Evolutionary conservation across 2,888 invertebrate species (phyloP).

Genomic region (Trilocha varians): DNA sequence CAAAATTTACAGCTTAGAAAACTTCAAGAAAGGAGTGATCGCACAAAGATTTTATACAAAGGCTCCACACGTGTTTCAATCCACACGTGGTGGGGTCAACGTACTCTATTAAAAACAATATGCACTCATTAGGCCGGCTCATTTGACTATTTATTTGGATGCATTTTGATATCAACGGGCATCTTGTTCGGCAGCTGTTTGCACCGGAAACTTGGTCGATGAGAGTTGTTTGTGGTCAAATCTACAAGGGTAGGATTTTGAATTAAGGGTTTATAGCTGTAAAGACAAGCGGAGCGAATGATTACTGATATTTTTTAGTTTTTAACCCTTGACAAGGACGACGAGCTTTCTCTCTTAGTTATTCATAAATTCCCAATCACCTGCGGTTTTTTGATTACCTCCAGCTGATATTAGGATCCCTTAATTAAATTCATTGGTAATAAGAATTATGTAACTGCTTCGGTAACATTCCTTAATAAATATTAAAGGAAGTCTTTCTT

Average conservation of each 20-base stretch:
- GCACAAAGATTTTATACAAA: slow-evolving; percentile 52
- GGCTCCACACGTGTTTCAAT: slow-evolving; percentile 48
- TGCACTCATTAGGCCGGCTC: slow-evolving; percentile 29
- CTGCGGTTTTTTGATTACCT: too few relatives aligned
- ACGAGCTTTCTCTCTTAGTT: too few relatives aligned
- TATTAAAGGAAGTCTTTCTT: too few relatives aligned
- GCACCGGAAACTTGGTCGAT: slow-evolving; percentile 30
- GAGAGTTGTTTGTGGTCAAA: slow-evolving; percentile 1
- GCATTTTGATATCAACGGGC: slow-evolving; percentile 6
- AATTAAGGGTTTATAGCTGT: not conserved
- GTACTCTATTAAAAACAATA: slow-evolving; percentile 47
- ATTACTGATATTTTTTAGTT: too few relatives aligned
- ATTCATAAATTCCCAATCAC: too few relatives aligned
- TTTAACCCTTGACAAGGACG: too few relatives aligned
- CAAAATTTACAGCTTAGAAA: slow-evolving; percentile 45
- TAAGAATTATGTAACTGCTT: too few relatives aligned
- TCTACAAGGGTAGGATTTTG: slow-evolving; percentile 2
- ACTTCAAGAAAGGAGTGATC: slow-evolving; percentile 39
- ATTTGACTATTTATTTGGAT: slow-evolving; percentile 21
- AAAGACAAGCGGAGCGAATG: too few relatives aligned
- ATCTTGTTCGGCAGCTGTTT: slow-evolving; percentile 40
- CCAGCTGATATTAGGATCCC: too few relatives aligned
- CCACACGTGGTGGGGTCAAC: slow-evolving; percentile 57
- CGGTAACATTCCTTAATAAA: too few relatives aligned
- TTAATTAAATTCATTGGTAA: too few relatives aligned